phyloP scores from a whole-genome alignment of 2,888 invertebrate species.

The Marasmarcha lunaedactyla region DNA sequence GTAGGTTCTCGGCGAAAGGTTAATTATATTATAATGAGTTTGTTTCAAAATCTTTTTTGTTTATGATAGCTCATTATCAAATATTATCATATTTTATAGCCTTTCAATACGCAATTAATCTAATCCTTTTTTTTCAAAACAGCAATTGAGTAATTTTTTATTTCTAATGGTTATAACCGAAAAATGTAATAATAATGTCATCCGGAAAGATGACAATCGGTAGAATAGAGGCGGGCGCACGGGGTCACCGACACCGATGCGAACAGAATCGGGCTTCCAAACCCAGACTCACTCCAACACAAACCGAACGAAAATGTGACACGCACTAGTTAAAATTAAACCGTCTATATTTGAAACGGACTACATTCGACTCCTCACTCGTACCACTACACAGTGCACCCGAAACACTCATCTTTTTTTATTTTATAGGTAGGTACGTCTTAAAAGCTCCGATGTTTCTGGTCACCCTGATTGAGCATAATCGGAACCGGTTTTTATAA shows the following conservation, averaged over 20 bases:
- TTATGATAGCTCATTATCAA: too few species aligned
- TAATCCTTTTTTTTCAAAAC: too few species aligned
- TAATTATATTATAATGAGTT: too few species aligned
- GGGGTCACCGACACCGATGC: constrained; percentile 10
- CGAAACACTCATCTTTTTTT: neutral
- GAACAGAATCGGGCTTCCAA: neutral
- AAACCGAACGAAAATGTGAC: neutral
- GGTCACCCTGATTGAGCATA: constrained; percentile 1
- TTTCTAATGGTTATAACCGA: too few species aligned
- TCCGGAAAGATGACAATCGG: too few species aligned
- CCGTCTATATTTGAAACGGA: neutral
- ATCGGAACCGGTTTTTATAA: constrained; percentile 2
- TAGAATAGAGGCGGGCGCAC: neutral
- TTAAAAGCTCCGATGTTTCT: constrained; percentile 1
- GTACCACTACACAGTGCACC: neutral
- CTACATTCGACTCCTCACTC: too few species aligned
- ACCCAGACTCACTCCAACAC: neutral
- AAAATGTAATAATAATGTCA: too few species aligned
- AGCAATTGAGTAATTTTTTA: too few species aligned
- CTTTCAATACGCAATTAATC: too few species aligned
- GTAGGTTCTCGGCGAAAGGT: too few species aligned
- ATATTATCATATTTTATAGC: too few species aligned
- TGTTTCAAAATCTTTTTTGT: too few species aligned
- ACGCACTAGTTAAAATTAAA: constrained; percentile 1
- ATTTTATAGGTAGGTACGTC: constrained; percentile 1